Percentiles rank a stretch among this genome's conserved stretches.
Evolutionary conservation across 2,888 invertebrate species (phyloP).

Genomic region (Endomychus coccineus): DNA sequence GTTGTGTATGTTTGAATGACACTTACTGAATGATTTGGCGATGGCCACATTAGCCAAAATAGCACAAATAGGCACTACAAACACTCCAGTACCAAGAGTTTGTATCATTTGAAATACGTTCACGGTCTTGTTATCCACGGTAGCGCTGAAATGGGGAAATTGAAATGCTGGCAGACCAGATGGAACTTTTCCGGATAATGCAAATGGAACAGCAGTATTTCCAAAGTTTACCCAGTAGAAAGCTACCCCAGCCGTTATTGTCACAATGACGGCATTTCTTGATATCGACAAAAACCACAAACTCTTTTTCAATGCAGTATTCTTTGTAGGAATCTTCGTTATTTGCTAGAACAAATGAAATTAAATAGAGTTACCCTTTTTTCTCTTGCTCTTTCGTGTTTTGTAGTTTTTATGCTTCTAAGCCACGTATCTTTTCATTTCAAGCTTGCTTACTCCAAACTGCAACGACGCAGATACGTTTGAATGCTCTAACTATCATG

Average conservation of each 20-base stretch:
- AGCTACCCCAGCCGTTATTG: slow-evolving; percentile 49
- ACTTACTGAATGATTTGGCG: slow-evolving; percentile 86
- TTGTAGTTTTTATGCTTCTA: no score
- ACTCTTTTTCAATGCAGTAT: slow-evolving; percentile 46
- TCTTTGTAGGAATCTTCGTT: slow-evolving; percentile 49
- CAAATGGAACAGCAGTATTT: slow-evolving; percentile 56
- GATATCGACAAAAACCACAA: slow-evolving; percentile 71
- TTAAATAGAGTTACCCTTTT: no score
- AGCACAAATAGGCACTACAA: slow-evolving; percentile 77
- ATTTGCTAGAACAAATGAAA: slow-evolving; percentile 48
- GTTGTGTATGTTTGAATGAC: slow-evolving; percentile 2
- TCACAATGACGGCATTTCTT: slow-evolving; percentile 71
- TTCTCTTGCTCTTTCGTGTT: no score
- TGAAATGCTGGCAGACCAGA: slow-evolving; percentile 61
- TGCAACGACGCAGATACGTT: no score
- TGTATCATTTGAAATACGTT: slow-evolving; percentile 60
- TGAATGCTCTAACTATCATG: no score
- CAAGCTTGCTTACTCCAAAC: no score
- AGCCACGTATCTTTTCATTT: no score
- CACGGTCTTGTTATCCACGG: slow-evolving; percentile 54
- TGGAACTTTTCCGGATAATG: slow-evolving; percentile 52
- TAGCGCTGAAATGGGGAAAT: slow-evolving; percentile 61
- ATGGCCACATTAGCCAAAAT: slow-evolving; percentile 91
- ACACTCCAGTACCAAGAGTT: slow-evolving; percentile 67
- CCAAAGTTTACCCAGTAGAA: slow-evolving; percentile 19